phyloP scores from a whole-genome alignment of 2,797 vertebrate genomes.

The Enteromius thamalakanensis region DNA sequence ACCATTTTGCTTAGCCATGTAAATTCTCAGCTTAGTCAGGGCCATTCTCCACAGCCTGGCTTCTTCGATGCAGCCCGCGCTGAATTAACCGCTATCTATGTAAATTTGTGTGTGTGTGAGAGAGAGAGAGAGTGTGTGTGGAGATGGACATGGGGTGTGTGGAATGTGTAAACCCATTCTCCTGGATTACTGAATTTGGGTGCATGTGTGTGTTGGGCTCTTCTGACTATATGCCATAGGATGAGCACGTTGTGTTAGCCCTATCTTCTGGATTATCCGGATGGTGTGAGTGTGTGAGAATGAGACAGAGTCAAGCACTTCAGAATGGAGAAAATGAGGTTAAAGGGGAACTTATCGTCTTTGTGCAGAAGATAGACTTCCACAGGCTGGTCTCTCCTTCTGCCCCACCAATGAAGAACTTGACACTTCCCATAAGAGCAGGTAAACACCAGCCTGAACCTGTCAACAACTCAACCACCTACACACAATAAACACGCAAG shows the following conservation, averaged over 20 bases:
- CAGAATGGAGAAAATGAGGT: constrained; percentile 45
- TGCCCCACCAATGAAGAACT: constrained; percentile 25
- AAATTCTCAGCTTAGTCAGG: constrained; percentile 85
- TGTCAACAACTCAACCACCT: neutral
- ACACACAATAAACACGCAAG: neutral
- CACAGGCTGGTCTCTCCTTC: constrained; percentile 45
- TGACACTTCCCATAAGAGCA: neutral
- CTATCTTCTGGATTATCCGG: constrained; percentile 64
- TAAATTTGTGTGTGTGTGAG: constrained; percentile 61
- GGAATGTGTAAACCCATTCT: constrained; percentile 59
- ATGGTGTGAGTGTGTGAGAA: constrained; percentile 37
- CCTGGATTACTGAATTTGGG: constrained; percentile 61
- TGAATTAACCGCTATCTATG: constrained; percentile 73
- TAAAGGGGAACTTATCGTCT: constrained; percentile 57
- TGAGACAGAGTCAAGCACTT: constrained; percentile 33
- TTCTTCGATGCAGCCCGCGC: constrained; percentile 58
- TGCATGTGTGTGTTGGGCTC: constrained; percentile 45
- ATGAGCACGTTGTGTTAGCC: constrained; percentile 60
- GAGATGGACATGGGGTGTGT: constrained; percentile 61
- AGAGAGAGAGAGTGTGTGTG: constrained; percentile 35
- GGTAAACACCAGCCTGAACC: constrained; percentile 38
- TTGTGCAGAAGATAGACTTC: constrained; percentile 60
- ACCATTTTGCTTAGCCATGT: constrained; percentile 84
- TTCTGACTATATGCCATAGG: constrained; percentile 56
- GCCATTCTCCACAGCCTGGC: constrained; percentile 73